These are phyloP conservation scores for Gymnothorax reevesii DNA, from an alignment of 2,797 vertebrate species.

Conservation along the genomic window DNA sequence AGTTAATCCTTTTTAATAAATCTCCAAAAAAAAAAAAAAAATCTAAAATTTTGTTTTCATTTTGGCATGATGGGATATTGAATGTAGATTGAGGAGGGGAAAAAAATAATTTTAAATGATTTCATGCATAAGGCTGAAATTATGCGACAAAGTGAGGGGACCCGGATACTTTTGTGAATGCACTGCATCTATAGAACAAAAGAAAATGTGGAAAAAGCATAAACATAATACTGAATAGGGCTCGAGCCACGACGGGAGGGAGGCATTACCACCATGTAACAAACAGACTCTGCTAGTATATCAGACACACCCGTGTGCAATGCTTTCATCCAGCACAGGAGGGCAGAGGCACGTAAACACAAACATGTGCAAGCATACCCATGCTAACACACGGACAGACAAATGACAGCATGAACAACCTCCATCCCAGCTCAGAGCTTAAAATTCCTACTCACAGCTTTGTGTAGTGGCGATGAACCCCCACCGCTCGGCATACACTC, in stretches of 20 bases:
- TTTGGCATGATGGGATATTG: too few relatives aligned
- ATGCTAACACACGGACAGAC: background rate
- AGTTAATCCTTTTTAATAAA: too few relatives aligned
- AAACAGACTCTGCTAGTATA: constrained; percentile 25
- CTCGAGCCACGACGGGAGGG: constrained; percentile 44
- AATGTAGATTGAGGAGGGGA: background rate
- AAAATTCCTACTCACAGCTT: constrained; percentile 20
- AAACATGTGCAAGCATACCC: background rate
- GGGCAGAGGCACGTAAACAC: background rate
- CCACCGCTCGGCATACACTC: constrained; percentile 15
- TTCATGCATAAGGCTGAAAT: too few relatives aligned
- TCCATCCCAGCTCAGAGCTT: constrained; percentile 14
- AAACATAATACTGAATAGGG: background rate
- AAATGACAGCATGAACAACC: background rate
- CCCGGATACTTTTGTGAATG: too few relatives aligned
- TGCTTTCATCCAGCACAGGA: background rate
- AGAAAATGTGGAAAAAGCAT: background rate
- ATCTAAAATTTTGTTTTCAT: too few relatives aligned
- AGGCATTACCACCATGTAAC: constrained; percentile 30
- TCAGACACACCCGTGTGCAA: constrained; percentile 10
- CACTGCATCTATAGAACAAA: too few relatives aligned
- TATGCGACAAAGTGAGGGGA: too few relatives aligned
- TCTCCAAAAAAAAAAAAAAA: too few relatives aligned
- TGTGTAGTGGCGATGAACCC: constrained; percentile 21
- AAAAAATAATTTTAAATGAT: background rate